Conservation (phyloP, 2,888 invertebrate species). For the Macrosiphum euphorbiae region DNA sequence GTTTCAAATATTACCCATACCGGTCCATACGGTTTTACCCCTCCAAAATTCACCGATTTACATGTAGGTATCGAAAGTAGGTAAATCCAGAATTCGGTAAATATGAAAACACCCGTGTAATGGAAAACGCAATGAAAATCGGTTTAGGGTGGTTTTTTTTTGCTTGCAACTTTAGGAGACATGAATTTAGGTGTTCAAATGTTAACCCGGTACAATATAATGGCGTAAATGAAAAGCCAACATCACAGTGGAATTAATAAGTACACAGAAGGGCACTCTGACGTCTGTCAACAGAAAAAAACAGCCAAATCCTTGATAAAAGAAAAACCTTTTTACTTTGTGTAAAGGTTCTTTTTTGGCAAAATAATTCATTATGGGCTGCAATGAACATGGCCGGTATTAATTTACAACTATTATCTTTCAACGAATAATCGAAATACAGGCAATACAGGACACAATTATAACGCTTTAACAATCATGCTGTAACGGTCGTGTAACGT, state of each 20-base stretch:
- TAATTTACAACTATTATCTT: background rate
- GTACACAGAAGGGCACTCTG: slow-evolving; percentile 32
- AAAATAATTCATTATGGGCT: background rate
- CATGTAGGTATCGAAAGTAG: background rate
- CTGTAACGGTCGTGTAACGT: background rate
- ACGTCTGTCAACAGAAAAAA: slow-evolving; percentile 17
- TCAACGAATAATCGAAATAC: background rate
- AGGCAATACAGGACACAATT: background rate
- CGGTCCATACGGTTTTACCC: background rate
- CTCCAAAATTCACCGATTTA: background rate
- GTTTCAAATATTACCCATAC: background rate
- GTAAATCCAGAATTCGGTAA: background rate
- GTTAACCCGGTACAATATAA: slow-evolving; percentile 24
- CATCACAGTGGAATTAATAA: slow-evolving; percentile 18
- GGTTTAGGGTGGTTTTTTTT: background rate
- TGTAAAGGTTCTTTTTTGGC: background rate
- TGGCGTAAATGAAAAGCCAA: slow-evolving; percentile 27
- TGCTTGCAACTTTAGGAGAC: background rate
- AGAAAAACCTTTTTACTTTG: slow-evolving; percentile 16
- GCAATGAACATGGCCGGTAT: background rate
- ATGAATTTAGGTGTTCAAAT: background rate
- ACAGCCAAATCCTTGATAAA: background rate
- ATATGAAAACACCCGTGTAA: background rate
- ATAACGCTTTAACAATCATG: background rate
- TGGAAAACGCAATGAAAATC: slow-evolving; percentile 13